phyloP scores from a whole-genome alignment of 2,797 vertebrate genomes.

The Pseudochirops corinnae region DNA sequence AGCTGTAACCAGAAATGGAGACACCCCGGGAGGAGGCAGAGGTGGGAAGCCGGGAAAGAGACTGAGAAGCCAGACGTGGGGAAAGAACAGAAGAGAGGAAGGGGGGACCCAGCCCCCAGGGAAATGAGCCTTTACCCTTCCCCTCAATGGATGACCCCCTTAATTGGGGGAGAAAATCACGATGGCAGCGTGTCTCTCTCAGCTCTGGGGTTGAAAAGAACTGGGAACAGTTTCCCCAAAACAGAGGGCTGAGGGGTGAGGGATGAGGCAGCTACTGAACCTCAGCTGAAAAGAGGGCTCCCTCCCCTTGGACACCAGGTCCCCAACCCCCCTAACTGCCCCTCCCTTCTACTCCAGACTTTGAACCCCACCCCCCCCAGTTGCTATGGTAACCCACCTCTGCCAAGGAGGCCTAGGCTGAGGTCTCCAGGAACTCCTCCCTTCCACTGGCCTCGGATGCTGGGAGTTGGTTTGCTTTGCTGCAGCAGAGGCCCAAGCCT shows the following conservation, averaged over 20 bases:
- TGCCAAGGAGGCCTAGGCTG: background rate
- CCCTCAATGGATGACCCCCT: background rate
- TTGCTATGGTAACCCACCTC: slow-evolving; percentile 1
- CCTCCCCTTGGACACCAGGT: background rate
- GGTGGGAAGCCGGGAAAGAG: background rate
- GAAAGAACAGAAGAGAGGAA: background rate
- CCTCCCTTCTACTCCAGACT: background rate
- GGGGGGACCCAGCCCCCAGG: background rate
- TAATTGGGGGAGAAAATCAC: background rate
- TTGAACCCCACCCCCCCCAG: background rate
- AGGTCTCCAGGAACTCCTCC: background rate
- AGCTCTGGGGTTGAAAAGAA: background rate
- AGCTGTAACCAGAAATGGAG: background rate
- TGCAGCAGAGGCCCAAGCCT: background rate
- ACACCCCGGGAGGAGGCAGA: background rate
- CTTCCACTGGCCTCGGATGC: background rate
- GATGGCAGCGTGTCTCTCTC: background rate
- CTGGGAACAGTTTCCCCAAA: background rate
- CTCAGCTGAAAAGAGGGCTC: background rate
- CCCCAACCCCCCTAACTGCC: background rate
- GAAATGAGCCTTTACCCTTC: background rate
- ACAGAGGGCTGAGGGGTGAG: background rate
- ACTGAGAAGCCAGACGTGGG: background rate
- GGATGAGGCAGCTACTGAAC: background rate
- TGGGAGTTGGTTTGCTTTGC: background rate